Percentiles rank a stretch among this genome's conserved stretches.
These are phyloP conservation scores for Patella depressa DNA, from an alignment of 2,888 invertebrate genomes.

Conservation along the genomic window DNA sequence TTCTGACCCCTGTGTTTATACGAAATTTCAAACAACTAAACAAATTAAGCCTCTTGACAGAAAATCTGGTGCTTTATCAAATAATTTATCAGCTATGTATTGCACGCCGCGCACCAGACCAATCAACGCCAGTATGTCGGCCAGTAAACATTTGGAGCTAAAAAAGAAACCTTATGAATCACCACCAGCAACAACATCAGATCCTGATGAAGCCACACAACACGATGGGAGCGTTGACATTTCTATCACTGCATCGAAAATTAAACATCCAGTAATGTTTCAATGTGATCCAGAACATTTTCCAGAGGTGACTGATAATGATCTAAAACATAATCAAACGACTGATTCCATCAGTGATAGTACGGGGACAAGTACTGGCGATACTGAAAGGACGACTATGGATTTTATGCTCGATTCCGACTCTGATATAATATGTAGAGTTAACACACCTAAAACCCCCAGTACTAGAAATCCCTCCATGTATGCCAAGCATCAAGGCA, in stretches of 20 bases:
- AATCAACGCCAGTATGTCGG: slow-evolving; percentile 1
- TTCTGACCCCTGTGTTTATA: background rate
- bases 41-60: background rate
- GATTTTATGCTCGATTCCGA: background rate
- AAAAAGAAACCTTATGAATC: background rate
- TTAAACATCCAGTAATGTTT: background rate
- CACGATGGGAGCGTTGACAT: background rate
- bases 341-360: background rate
- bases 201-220: background rate
- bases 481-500: background rate
- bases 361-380: background rate
- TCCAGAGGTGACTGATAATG: background rate
- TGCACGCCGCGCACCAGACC: background rate
- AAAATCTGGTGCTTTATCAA: background rate
- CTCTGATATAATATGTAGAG: background rate
- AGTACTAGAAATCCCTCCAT: background rate
- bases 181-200: background rate
- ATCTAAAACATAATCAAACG: background rate
- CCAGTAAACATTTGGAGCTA: background rate
- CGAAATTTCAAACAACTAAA: background rate
- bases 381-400: background rate
- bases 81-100: background rate
- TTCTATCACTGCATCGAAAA: background rate
- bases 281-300: background rate
- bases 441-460: background rate